phyloP scores from a whole-genome alignment of 2,797 vertebrate genomes.

The Thamnophis elegans region DNA sequence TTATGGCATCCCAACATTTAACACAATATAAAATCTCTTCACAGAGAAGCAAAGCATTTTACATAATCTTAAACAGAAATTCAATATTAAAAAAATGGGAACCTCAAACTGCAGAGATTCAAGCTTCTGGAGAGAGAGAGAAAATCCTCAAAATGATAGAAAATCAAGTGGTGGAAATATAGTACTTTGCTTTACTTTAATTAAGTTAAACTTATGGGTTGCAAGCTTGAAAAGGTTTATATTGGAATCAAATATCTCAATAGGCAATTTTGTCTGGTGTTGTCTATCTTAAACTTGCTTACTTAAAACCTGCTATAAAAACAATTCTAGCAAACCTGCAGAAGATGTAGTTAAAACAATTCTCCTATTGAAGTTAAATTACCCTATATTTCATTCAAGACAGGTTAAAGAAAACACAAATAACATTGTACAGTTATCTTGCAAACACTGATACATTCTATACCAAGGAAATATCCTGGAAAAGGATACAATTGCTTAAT shows the following conservation, averaged over 20 bases:
- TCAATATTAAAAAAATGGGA: background rate
- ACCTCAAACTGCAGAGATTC: background rate
- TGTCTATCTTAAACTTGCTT: background rate
- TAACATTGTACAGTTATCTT: background rate
- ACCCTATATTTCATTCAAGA: background rate
- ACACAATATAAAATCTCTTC: background rate
- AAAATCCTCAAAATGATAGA: background rate
- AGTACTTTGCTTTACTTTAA: conserved; percentile 8
- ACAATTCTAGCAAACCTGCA: background rate
- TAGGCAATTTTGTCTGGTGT: background rate
- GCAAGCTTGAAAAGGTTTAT: conserved; percentile 3
- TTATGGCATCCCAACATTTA: background rate
- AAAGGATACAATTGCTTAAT: background rate
- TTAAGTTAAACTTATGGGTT: conserved; percentile 3
- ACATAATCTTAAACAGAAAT: background rate
- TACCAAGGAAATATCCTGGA: background rate
- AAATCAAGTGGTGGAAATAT: background rate
- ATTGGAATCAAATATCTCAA: conserved; percentile 7
- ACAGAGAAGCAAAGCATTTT: background rate
- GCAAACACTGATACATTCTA: background rate
- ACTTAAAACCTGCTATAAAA: background rate
- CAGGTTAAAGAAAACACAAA: background rate
- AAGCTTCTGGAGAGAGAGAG: background rate
- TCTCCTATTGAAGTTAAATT: background rate
- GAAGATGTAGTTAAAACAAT: background rate